phyloP scores from a whole-genome alignment of 2,113 vertebrate species.

The Neopipo cinnamomea region DNA sequence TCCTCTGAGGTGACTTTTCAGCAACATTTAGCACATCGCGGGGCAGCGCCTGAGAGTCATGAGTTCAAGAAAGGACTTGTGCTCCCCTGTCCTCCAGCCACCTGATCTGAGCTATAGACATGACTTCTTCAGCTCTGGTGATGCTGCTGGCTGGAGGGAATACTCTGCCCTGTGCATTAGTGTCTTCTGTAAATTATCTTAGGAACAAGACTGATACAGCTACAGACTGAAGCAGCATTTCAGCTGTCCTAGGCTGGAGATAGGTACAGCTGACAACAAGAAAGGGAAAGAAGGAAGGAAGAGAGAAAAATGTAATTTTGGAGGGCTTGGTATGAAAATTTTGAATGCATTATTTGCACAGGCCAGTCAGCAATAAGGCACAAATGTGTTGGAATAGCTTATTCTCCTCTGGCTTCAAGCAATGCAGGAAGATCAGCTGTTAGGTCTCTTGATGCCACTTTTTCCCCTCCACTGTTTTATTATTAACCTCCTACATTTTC shows the following conservation, averaged over 20 bases:
- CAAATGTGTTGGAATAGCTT: not conserved
- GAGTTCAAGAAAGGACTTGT: slow-evolving; percentile 42
- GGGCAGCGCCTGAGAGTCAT: not conserved
- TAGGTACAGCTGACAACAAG: not conserved
- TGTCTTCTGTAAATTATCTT: slow-evolving; percentile 1
- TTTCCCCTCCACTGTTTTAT: not conserved
- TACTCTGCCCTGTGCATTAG: not conserved
- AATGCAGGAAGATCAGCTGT: not conserved
- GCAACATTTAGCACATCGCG: slow-evolving; percentile 1
- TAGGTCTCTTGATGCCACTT: not conserved
- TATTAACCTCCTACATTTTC: slow-evolving; percentile 57
- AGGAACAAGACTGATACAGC: not conserved
- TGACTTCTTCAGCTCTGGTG: not conserved
- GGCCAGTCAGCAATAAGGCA: not conserved
- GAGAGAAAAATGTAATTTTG: not conserved
- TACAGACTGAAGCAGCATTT: not conserved
- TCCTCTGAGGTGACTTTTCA: slow-evolving; percentile 43
- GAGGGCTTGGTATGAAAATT: not conserved
- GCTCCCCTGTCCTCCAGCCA: slow-evolving; percentile 16
- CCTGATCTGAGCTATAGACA: not conserved
- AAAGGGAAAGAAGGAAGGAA: not conserved
- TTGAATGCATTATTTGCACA: not conserved
- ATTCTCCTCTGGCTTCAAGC: not conserved
- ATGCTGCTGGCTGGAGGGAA: slow-evolving; percentile 1
- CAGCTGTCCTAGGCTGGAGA: not conserved